Base-by-base conservation (phyloP, 2,888 invertebrate genomes). In the Celastrina argiolus region DNA sequence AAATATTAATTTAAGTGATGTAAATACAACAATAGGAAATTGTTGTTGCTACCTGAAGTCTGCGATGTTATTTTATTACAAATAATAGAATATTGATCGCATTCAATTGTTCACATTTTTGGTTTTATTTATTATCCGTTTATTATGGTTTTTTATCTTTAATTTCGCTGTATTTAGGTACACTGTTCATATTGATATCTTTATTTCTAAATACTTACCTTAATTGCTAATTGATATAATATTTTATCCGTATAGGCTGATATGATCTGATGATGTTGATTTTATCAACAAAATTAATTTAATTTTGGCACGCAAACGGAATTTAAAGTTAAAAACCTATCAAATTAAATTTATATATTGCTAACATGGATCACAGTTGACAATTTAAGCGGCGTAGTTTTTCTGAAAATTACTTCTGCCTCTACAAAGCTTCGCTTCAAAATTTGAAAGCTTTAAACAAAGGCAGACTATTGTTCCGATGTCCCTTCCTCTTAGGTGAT, bases 1-100 rank as follows among this genome's bases (percentile, higher is more conserved):
- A 90, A 82, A 90, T 90, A 88, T 77, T 85, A 87, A 83, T 70
- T 68, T 87, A 88, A 88, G 84, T 75, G 77, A 81, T 82, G 81
- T 83, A 82, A 82, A 82, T 76, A 78, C 81, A 82, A 77, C 80
- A 79, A 73, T 81, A 83, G 82, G 81, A 83, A 82, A 81, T 79
- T 82, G 79, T 84, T 86, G 83, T 81, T 80, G 79, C 79, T 82
- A 83, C 83, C 80, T 69, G 74, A 78, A 76, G 77, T 80, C 81
- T 80, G 75, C 77, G 74, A 78, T 76, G 71, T 71, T 69, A 73
- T 68, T 75, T 74, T 75, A 74, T 74, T 74, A 72, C 69, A 66
- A 66, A 42, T 68, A 71, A 65, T 73, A 72, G 71, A 72, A 66
- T 72, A 63, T 65, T 72, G 65, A 71, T 71, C 71, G 72, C 69